Evolutionary conservation across 2,797 vertebrate genomes (phyloP).

Genomic region (Dicrostonyx torquatus): DNA sequence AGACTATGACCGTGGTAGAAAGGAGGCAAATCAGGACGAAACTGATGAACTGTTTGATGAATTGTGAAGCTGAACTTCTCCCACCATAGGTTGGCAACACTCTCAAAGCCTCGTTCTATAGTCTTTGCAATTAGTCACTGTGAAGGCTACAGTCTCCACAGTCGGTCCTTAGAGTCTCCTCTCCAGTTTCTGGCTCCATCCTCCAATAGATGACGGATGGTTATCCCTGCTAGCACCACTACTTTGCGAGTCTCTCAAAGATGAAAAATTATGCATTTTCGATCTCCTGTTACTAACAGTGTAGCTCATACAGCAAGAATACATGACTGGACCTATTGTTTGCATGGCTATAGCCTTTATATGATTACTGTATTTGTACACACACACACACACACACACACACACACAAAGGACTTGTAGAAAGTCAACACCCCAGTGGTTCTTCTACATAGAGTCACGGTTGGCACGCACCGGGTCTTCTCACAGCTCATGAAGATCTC

Average conservation of each 20-base stretch:
- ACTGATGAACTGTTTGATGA: neutral
- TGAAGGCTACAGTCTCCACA: neutral
- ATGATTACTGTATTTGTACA: neutral
- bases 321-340: neutral
- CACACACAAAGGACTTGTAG: neutral
- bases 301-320: neutral
- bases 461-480: neutral
- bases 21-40: neutral
- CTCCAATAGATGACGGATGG: neutral
- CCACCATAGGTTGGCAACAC: neutral
- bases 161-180: neutral
- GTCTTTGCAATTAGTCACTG: neutral
- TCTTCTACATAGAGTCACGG: fast-evolving
- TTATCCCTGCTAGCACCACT: neutral
- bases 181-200: neutral
- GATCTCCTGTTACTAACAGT: neutral
- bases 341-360: neutral
- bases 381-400: neutral
- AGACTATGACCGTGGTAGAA: neutral
- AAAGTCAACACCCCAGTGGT: neutral
- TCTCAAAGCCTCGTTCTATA: neutral
- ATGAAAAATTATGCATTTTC: neutral
- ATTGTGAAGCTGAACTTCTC: neutral
- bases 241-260: neutral
- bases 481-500: neutral